Evolutionary conservation across 2,888 invertebrate genomes (phyloP).

Genomic region (Cheilosia vulpina): DNA sequence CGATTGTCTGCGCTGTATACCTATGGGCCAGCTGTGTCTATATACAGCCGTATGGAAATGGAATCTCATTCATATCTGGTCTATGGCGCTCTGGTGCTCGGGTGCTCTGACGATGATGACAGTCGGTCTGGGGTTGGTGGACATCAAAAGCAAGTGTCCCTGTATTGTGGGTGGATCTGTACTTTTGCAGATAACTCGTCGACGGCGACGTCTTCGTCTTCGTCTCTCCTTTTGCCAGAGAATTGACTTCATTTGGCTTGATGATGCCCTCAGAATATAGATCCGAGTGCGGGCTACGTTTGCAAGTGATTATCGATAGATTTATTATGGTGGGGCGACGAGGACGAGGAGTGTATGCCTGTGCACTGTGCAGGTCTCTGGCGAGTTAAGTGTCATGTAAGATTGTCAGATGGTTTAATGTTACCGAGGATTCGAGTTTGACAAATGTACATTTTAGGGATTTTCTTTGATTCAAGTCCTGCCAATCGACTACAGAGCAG

Average conservation of each 20-base stretch:
- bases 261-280: conserved; percentile 26
- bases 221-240: conserved; percentile 15
- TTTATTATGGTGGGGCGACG: conserved; percentile 62
- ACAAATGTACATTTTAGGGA: conserved; percentile 72
- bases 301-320: conserved; percentile 73
- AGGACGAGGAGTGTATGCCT: conserved; percentile 39
- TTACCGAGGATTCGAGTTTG: conserved; percentile 66
- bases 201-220: conserved; percentile 21
- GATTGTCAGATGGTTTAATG: conserved; percentile 72
- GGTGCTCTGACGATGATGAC: conserved; percentile 56
- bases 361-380: conserved; percentile 63
- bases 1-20: conserved; percentile 55
- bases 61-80: conserved; percentile 64
- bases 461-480: conserved; percentile 54
- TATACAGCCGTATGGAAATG: conserved; percentile 21
- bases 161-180: conserved; percentile 70
- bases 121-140: conserved; percentile 43
- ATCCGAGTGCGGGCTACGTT: conserved; percentile 45
- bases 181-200: conserved; percentile 64
- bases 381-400: conserved; percentile 74
- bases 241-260: conserved; percentile 67
- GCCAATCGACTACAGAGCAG: conserved; percentile 30
- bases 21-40: not conserved
- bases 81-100: not conserved
- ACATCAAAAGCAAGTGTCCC: conserved; percentile 72